Percentiles rank a stretch among this genome's conserved stretches.
Evolutionary conservation across 2,113 vertebrate genomes (phyloP).

Genomic region (Pseudopipra pipra): DNA sequence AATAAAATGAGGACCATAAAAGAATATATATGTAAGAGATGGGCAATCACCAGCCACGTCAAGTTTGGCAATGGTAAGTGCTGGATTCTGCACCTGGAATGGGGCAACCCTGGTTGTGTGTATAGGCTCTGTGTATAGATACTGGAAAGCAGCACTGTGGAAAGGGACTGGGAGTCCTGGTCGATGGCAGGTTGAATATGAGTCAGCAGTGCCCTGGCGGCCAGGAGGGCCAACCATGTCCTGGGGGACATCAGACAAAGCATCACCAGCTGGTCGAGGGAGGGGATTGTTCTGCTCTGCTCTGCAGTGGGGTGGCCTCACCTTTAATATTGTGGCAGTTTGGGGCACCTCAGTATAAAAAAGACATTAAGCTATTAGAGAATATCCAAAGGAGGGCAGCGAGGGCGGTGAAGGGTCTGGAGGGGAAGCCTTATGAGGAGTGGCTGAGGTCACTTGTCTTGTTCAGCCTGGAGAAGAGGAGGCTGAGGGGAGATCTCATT

Average conservation of each 20-base stretch:
- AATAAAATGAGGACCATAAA: not conserved
- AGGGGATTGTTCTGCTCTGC: not conserved
- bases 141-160: fast-evolving
- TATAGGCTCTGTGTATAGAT: not conserved
- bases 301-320: not conserved
- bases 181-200: fast-evolving
- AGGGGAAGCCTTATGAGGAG: not conserved
- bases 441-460: not conserved
- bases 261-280: fast-evolving
- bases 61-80: not conserved
- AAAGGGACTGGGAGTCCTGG: not conserved
- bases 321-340: not conserved
- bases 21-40: not conserved
- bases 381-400: not conserved
- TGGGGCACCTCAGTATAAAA: not conserved
- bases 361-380: not conserved
- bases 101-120: fast-evolving
- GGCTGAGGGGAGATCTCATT: not conserved
- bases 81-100: not conserved
- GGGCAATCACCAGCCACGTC: not conserved
- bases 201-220: not conserved
- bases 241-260: not conserved
- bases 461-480: not conserved
- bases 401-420: not conserved
- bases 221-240: not conserved